Conservation (phyloP, 2,888 invertebrate species). For the Drosophila prolongata region DNA sequence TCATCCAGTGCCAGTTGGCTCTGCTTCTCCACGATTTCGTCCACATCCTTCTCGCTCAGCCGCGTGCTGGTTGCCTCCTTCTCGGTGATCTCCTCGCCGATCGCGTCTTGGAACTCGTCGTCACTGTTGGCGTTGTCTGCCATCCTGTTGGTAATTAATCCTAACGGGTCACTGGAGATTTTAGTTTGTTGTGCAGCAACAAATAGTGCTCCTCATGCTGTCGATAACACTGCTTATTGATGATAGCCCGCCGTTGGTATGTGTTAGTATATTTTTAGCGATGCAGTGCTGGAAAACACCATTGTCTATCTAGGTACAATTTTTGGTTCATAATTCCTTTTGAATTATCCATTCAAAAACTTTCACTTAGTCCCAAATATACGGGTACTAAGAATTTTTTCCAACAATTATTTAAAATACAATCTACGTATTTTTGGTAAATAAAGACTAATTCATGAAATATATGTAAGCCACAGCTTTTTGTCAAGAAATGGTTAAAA, state of each 20-base stretch:
- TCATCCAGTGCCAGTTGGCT: constrained; percentile 67
- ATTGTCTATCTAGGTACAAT: too few species aligned
- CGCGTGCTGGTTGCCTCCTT: constrained; percentile 16
- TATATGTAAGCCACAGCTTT: too few species aligned
- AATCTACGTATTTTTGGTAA: too few species aligned
- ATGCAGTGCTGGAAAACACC: too few species aligned
- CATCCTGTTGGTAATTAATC: constrained; percentile 27
- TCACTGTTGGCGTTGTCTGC: constrained; percentile 69
- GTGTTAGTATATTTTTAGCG: not conserved
- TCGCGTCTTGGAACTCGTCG: constrained; percentile 82
- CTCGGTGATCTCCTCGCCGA: constrained; percentile 48
- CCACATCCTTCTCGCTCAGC: constrained; percentile 61
- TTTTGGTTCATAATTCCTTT: too few species aligned
- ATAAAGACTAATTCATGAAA: too few species aligned
- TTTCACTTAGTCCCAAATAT: too few species aligned
- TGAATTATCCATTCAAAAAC: too few species aligned
- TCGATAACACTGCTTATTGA: constrained; percentile 28
- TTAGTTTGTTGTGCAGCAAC: constrained; percentile 36
- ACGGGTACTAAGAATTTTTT: too few species aligned
- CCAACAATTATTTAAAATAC: too few species aligned
- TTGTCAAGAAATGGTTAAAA: too few species aligned
- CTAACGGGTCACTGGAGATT: constrained; percentile 45
- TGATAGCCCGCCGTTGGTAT: not conserved
- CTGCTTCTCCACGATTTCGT: constrained; percentile 77
- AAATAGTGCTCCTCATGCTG: constrained; percentile 40